phyloP scores from a whole-genome alignment of 2,797 vertebrate genomes.

The Sarcoramphus papa region DNA sequence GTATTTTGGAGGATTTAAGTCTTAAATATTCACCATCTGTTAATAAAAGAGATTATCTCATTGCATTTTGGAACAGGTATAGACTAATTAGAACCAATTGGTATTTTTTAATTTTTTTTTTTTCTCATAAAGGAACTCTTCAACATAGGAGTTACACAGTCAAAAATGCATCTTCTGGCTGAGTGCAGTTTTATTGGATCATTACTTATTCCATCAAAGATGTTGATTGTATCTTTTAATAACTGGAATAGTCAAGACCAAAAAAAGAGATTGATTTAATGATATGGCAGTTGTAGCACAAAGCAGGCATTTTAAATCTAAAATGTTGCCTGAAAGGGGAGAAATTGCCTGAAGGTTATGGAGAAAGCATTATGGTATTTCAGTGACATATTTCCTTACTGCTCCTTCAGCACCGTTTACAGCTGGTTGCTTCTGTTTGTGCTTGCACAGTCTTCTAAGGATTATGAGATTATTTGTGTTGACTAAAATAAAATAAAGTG shows the following conservation, averaged over 20 bases:
- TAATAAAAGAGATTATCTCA: slow-evolving; percentile 1
- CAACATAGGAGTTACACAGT: not conserved
- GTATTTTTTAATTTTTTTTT: not conserved
- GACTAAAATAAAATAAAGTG: not conserved
- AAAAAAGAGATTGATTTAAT: not conserved
- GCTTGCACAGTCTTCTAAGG: not conserved
- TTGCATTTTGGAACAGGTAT: slow-evolving; percentile 6
- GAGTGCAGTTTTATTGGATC: slow-evolving; percentile 11
- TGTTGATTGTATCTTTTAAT: slow-evolving; percentile 51
- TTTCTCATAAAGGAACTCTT: not conserved
- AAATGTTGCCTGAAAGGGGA: not conserved
- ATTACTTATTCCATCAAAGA: slow-evolving; percentile 16
- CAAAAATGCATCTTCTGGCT: not conserved
- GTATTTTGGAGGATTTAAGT: not conserved
- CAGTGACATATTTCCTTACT: not conserved
- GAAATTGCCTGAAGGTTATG: not conserved
- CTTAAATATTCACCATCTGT: slow-evolving; percentile 15
- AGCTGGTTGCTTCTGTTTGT: slow-evolving; percentile 4
- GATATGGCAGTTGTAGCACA: not conserved
- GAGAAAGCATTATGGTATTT: not conserved
- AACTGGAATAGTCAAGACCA: not conserved
- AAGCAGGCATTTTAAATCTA: slow-evolving; percentile 33
- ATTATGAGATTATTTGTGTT: not conserved
- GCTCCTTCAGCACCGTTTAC: not conserved
- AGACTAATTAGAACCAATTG: slow-evolving; percentile 22